Evolutionary conservation across 1,140 invertebrate species (phyloP).

Genomic region (Lordiphosa mommai): DNA sequence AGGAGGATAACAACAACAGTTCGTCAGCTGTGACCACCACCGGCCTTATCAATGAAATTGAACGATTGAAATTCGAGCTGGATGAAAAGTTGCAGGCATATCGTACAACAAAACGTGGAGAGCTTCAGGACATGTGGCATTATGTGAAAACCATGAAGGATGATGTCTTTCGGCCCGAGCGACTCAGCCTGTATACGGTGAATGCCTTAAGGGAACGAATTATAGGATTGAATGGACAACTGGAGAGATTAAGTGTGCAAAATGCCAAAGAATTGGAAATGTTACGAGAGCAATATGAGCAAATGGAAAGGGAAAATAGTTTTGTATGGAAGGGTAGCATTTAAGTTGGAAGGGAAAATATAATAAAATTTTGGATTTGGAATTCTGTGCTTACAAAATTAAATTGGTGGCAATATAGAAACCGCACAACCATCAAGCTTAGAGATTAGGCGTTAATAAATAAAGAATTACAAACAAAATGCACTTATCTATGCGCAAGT

Average conservation of each 20-base stretch:
- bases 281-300: slow-evolving; percentile 36
- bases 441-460: too few species aligned
- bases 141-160: slow-evolving; percentile 50
- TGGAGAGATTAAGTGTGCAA: slow-evolving; percentile 36
- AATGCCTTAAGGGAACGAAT: slow-evolving; percentile 55
- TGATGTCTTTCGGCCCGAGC: slow-evolving; percentile 57
- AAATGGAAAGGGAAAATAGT: slow-evolving; percentile 46
- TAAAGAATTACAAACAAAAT: too few species aligned
- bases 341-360: background rate
- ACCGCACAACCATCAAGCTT: too few species aligned
- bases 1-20: slow-evolving; percentile 8
- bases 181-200: slow-evolving; percentile 50
- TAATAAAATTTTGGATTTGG: too few species aligned
- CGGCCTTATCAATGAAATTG: slow-evolving; percentile 55
- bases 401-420: too few species aligned
- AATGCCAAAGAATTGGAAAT: slow-evolving; percentile 49
- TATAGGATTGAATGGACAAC: slow-evolving; percentile 44
- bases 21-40: slow-evolving; percentile 22
- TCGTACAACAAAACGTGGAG: slow-evolving; percentile 28
- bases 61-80: slow-evolving; percentile 40
- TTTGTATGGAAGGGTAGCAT: slow-evolving; percentile 39
- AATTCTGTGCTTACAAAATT: too few species aligned
- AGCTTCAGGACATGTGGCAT: slow-evolving; percentile 63
- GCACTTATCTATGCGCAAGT: too few species aligned
- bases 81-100: slow-evolving; percentile 37